phyloP scores from a whole-genome alignment of 2,113 vertebrate genomes.

The Tachuris rubrigastra region DNA sequence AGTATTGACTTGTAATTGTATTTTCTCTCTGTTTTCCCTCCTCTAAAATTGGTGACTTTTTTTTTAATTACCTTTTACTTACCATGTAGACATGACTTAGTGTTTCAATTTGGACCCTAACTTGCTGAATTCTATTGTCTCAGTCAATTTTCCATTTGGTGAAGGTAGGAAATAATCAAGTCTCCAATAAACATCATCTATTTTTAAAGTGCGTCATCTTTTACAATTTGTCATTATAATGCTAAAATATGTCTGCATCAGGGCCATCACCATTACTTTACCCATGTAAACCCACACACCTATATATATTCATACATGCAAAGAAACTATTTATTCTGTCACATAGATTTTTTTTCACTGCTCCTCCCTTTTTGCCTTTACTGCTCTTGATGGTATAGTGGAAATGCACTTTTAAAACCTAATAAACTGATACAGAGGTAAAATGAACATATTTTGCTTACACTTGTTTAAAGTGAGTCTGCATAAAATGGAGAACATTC shows the following conservation, averaged over 20 bases:
- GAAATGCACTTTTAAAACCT: slow-evolving; percentile 55
- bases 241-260: slow-evolving; percentile 25
- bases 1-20: slow-evolving; percentile 24
- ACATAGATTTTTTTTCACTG: slow-evolving; percentile 69
- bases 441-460: slow-evolving; percentile 53
- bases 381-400: not conserved
- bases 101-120: slow-evolving; percentile 30
- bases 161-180: slow-evolving; percentile 53
- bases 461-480: slow-evolving; percentile 10
- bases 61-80: slow-evolving; percentile 42
- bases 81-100: not conserved
- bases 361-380: not conserved
- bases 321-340: slow-evolving; percentile 48
- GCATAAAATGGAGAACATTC: slow-evolving; percentile 9
- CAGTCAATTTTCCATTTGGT: slow-evolving; percentile 49
- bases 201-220: slow-evolving; percentile 26
- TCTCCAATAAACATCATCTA: slow-evolving; percentile 31
- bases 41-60: not conserved
- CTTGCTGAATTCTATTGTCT: slow-evolving; percentile 10
- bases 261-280: slow-evolving; percentile 4
- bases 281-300: not conserved
- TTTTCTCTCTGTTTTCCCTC: not conserved
- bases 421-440: slow-evolving; percentile 44
- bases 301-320: not conserved
- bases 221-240: slow-evolving; percentile 49